Evolutionary conservation across 2,888 invertebrate species (phyloP).

Genomic region (Monopis laevigella): DNA sequence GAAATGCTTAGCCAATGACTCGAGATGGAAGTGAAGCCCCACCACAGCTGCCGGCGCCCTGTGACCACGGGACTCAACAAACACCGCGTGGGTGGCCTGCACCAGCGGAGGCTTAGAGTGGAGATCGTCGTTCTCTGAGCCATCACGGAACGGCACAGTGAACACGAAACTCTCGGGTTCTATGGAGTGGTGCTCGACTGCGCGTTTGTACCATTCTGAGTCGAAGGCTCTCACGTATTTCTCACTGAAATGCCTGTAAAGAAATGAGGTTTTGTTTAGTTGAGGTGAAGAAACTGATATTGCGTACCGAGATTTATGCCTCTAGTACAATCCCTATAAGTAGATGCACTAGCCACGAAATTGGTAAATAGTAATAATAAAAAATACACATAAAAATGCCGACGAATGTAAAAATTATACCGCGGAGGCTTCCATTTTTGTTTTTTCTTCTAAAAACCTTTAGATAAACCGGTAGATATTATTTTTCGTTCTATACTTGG

Average conservation of each 20-base stretch:
- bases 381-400: no score
- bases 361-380: no score
- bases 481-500: no score
- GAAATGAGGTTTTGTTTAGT: no score
- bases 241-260: slow-evolving; percentile 80
- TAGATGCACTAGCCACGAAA: no score
- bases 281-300: no score
- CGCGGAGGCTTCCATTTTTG: no score
- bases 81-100: slow-evolving; percentile 91
- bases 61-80: slow-evolving; percentile 83
- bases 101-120: slow-evolving; percentile 70
- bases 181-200: slow-evolving; percentile 87
- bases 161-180: slow-evolving; percentile 92
- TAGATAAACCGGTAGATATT: no score
- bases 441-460: no score
- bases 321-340: no score
- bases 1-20: slow-evolving; percentile 84
- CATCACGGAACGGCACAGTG: slow-evolving; percentile 83
- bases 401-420: no score
- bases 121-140: slow-evolving; percentile 67
- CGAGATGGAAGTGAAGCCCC: slow-evolving; percentile 88
- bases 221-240: slow-evolving; percentile 84
- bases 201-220: slow-evolving; percentile 89
- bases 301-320: no score
- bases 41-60: slow-evolving; percentile 91